These are phyloP conservation scores for Diplogasteroides magnus DNA, from an alignment of 1,140 invertebrate species.

Conservation along the genomic window DNA sequence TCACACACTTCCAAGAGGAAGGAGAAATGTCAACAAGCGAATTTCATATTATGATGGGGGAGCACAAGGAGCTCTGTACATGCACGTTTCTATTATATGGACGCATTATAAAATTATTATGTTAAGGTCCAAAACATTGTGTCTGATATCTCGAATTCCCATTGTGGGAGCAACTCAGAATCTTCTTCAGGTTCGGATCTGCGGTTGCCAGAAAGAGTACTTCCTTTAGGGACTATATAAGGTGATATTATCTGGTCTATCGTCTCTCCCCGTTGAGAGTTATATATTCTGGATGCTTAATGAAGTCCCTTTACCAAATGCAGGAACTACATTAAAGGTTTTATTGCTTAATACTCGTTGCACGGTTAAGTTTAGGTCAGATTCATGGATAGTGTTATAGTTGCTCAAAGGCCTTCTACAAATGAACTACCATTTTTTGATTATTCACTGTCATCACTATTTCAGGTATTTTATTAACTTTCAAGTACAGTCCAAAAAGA, in stretches of 20 bases:
- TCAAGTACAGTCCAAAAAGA: neutral
- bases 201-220: neutral
- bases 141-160: conserved; percentile 79
- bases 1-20: conserved; percentile 60
- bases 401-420: conserved; percentile 54
- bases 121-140: conserved; percentile 88
- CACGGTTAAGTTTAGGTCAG: too few species aligned
- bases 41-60: conserved; percentile 79
- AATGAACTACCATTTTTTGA: conserved; percentile 86
- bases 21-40: conserved; percentile 65
- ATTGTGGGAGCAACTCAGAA: conserved; percentile 74
- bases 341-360: too few species aligned
- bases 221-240: neutral
- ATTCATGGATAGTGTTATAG: conserved; percentile 28
- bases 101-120: conserved; percentile 69
- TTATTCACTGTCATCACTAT: conserved; percentile 69
- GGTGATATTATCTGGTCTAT: too few species aligned
- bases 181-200: conserved; percentile 64
- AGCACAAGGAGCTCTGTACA: conserved; percentile 86
- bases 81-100: conserved; percentile 71
- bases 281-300: conserved; percentile 91
- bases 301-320: conserved; percentile 80
- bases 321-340: conserved; percentile 61
- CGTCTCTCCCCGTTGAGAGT: conserved; percentile 73
- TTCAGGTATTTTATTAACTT: conserved; percentile 3